These are phyloP conservation scores for Cricetomys ansorgei DNA, from an alignment of 2,113 vertebrate species.

Conservation along the genomic window DNA sequence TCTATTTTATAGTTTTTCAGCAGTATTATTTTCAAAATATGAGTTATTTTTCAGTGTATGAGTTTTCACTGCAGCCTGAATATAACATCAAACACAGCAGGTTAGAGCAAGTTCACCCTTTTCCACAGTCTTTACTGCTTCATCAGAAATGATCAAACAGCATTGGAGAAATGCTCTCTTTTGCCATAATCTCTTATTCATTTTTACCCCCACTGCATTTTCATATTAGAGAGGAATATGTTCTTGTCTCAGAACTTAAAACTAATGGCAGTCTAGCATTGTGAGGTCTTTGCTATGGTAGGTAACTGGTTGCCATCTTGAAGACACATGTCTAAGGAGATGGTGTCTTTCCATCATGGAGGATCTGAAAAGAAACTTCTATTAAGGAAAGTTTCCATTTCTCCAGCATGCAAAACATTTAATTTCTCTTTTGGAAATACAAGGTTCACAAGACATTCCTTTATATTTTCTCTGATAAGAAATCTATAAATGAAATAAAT, in stretches of 20 bases:
- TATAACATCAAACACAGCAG: background rate
- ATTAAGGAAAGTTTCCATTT: background rate
- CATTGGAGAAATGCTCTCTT: slow-evolving; percentile 1
- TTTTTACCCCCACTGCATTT: background rate
- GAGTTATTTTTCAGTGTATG: background rate
- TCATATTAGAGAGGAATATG: background rate
- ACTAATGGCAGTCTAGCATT: background rate
- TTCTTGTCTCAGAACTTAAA: background rate
- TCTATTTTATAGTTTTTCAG: background rate
- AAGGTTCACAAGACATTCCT: background rate
- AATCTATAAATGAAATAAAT: background rate
- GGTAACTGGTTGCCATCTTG: background rate
- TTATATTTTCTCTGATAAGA: background rate
- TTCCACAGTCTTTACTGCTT: background rate
- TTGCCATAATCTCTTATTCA: background rate
- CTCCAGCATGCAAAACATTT: background rate
- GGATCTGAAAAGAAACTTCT: background rate
- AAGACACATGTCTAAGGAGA: background rate
- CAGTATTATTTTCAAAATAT: background rate
- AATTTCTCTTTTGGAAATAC: background rate
- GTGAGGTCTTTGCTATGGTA: background rate
- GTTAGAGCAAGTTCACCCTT: background rate
- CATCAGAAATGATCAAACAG: background rate
- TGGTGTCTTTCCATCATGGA: background rate
- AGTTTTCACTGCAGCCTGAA: background rate